Base-by-base conservation (phyloP, 2,888 invertebrate species). In the Plemyria rubiginata region DNA sequence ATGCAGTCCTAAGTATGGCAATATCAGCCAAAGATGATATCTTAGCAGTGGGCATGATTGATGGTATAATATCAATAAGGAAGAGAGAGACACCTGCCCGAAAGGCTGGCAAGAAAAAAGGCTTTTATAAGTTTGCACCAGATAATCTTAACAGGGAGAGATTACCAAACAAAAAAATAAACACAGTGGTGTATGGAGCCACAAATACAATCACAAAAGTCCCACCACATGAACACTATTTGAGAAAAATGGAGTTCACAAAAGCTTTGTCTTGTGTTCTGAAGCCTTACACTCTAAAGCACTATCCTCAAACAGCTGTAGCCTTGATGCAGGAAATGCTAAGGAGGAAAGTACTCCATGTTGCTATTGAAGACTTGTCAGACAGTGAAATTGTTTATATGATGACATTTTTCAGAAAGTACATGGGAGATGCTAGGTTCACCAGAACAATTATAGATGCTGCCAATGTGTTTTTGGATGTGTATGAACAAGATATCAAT, bases 11-110 rank as follows among this genome's bases (percentile, higher is more conserved):
- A 38, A 98, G 98, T 85, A 92, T 99, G 80, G 98, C 95, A 29
- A 93, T 95, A 59, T 94, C 95, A 0, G 93, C 94, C 70, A 93
- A 94, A 80, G 98, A 99, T 90, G 96, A 97, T 79, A 96, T 97
- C 0, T 81, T 99, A 67, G 98, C 96, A 7, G 97, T 96, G 29
- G 99, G 99, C 28, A 97, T 98, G 96, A 95, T 97, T 8, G 98
- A 98, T 90, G 99, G 99, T 49, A 93, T 98, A 49, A 94, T 99
- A 68, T 98, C 98, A 8, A 95, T 99, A 63, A 95, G 96, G 76
- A 95, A 96, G 80, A 94, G 96, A 81, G 96, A 96, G 77, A 94
- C 95, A 66, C 93, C 93, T 36, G 77, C 77, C 1, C 82, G 87
- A 65, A 84, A 77, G 53, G 83, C 83, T 60, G 84, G 84, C 68